Evolutionary conservation across 1,140 invertebrate genomes (phyloP), one percentile per base, ranked within the genome.

Genomic region (Euura saliciscinereae): DNA sequence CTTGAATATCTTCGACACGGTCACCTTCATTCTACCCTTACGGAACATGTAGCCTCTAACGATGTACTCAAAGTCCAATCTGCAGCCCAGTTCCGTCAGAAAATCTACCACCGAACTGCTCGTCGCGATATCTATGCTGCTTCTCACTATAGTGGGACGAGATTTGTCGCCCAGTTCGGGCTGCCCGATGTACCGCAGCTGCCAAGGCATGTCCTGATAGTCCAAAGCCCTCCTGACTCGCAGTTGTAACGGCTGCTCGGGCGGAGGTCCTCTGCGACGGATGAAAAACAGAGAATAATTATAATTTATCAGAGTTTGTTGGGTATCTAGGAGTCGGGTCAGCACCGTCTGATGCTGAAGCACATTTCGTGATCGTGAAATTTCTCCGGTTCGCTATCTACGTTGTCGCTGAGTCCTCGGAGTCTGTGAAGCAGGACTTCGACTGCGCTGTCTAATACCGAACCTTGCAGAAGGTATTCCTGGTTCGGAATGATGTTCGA

Each of bases 1-100:
- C 91, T 96, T 97, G 78, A 95, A 97, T 8, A 99, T 93, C 87
- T 99, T 99, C 1, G 96, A 96, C 0, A 99, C 96, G 2, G 96
- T 98, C 2, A 98, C 94, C 85, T 99, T 99, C 95, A 99, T 98
- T 81, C 97, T 89, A 1, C 97, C 97, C 89, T 99, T 99, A 68
- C 96, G 91, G 80, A 99, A 99, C 92, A 99, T 97, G 78, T 95
- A 98, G 11, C 97, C 98, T 88, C 96, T 93, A 0, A 95, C 92
- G 78, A 96, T 95, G 83, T 96, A 99, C 88, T 99, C 97, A 89
- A 97, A 98, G 82, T 99, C 97, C 68, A 96, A 86, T 74, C 94
- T 88, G 80, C 94, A 96, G 6, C 97, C 97, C 77, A 98, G 88
- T 89, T 99, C 97, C 69, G 92, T 95, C 0, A 99, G 89, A 85